These are phyloP conservation scores for Zeugodacus cucurbitae DNA, from an alignment of 1,140 invertebrate species.

Conservation along the genomic window DNA sequence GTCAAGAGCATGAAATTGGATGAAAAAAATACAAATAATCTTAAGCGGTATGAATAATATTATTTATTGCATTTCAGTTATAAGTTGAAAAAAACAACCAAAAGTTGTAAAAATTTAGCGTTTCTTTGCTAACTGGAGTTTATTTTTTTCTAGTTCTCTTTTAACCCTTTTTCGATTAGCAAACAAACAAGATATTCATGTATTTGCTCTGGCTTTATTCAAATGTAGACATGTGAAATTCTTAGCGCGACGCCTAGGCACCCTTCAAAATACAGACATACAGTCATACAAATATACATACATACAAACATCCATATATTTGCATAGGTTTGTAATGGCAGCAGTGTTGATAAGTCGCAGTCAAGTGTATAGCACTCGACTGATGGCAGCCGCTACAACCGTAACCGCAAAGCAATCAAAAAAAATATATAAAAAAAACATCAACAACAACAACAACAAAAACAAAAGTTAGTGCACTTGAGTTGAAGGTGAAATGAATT, in stretches of 20 bases:
- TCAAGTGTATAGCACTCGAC: neutral
- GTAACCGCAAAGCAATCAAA: neutral
- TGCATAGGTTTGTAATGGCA: neutral
- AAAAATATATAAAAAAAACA: too few species aligned
- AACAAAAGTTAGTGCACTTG: constrained; percentile 19
- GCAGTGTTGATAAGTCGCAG: neutral
- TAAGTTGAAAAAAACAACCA: neutral
- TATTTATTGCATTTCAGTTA: neutral
- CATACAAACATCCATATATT: too few species aligned
- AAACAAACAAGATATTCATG: neutral
- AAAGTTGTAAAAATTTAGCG: neutral
- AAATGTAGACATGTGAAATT: constrained; percentile 27
- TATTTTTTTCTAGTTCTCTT: neutral
- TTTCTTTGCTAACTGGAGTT: neutral
- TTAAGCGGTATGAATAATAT: too few species aligned
- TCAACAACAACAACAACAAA: neutral
- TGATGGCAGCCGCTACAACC: neutral
- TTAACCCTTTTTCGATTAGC: neutral
- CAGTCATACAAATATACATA: too few species aligned
- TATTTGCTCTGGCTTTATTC: neutral
- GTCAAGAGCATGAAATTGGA: neutral
- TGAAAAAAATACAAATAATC: neutral
- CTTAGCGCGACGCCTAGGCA: neutral
- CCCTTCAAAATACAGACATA: neutral
- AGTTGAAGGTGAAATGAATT: constrained; percentile 33